phyloP scores from a whole-genome alignment of 2,888 invertebrate species.

The Noctua fimbriata region DNA sequence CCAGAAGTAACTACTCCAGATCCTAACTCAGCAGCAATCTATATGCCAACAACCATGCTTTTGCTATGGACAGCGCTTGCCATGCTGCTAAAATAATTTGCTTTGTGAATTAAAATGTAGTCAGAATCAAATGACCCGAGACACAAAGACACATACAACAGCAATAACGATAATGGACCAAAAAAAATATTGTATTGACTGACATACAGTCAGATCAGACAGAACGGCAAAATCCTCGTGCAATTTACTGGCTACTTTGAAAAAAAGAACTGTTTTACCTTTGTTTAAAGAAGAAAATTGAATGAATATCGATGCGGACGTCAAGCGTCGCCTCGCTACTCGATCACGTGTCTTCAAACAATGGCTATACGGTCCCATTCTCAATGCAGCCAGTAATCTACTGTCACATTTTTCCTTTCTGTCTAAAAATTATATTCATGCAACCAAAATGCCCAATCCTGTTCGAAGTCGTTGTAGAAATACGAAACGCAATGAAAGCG shows the following conservation, averaged over 20 bases:
- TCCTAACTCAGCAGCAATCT: constrained; percentile 71
- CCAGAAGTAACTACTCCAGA: background rate
- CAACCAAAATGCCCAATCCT: background rate
- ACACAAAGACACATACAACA: background rate
- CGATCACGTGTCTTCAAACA: background rate
- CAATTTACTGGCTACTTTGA: background rate
- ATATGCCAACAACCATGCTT: constrained; percentile 75
- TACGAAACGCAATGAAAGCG: background rate
- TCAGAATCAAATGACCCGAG: background rate
- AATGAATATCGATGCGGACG: background rate
- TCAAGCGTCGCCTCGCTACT: background rate
- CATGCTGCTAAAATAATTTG: constrained; percentile 72
- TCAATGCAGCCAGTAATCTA: background rate
- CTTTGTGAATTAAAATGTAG: background rate
- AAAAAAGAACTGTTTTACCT: background rate
- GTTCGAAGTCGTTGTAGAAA: background rate
- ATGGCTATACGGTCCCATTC: background rate
- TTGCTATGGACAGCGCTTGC: constrained; percentile 73
- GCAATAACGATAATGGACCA: background rate
- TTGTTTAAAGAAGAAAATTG: background rate
- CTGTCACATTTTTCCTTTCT: background rate
- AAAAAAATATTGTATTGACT: background rate
- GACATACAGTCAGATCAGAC: background rate
- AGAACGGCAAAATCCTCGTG: background rate
- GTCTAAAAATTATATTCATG: background rate